Base-by-base conservation (phyloP, 2,888 invertebrate species). In the Fragum sueziense region DNA sequence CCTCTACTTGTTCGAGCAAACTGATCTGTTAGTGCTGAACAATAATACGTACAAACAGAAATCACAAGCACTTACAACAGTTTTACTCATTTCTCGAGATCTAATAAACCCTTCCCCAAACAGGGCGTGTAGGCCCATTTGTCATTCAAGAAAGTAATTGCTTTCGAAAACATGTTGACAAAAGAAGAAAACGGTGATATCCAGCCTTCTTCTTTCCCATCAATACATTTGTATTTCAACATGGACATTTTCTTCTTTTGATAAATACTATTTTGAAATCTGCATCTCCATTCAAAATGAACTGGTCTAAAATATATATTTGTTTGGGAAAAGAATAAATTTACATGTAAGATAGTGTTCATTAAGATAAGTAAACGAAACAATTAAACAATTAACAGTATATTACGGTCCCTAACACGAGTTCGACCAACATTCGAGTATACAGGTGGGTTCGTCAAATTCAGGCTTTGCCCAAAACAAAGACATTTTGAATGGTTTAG, bases 371-470 rank as follows among this genome's bases (percentile, higher is more conserved):
- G 57, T 27, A 14, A 14, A 27, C 25, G 27, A 57, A 57, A 57
- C 9, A 14, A 9, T 57, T 22, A 57, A 57, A 6, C 37, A 65
- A 41, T 65, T 65, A 65, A 41, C 41, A 41, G 9, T 34, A 22
- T 17, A 65, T 65, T 65, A 65, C 9, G 65, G 65, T 7, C 17
- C 65, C 41, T 65, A 22, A 41, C 65, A 65, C 65, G 17, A 6
- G 4, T 25, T n/a, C 20, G 65, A 41, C 41, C 65, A n/a, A n/a
- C n/a, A n/a, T n/a, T n/a, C n/a, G n/a, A n/a, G n/a, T n/a, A n/a
- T n/a, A n/a, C n/a, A n/a, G n/a, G n/a, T n/a, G n/a, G n/a, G n/a
- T n/a, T n/a, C n/a, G n/a, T n/a, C n/a, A n/a, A n/a, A n/a, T n/a
- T n/a, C n/a, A n/a, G n/a, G n/a, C n/a, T n/a, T n/a, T n/a, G n/a